Base-by-base conservation (phyloP, 2,113 vertebrate species). In the Bothrops jararaca region DNA sequence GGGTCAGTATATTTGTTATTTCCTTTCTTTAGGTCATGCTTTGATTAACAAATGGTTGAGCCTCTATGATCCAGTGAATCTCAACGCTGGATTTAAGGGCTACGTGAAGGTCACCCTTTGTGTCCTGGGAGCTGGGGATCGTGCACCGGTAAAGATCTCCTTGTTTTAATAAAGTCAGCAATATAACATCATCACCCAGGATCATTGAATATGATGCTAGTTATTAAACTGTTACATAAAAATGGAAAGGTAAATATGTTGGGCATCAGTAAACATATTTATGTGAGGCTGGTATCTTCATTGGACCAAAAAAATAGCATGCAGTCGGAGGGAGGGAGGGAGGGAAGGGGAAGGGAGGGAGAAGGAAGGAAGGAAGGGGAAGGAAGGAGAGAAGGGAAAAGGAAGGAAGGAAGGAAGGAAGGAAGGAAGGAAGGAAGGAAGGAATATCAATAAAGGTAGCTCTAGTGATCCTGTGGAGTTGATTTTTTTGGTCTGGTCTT, bases 41-140 rank as follows among this genome's bases (percentile, higher is more conserved):
- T 90, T 97, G 45, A 54, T 94, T 9, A 93, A 95, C 93, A 96
- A 96, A 89, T 97, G 97, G 97, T 69, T 97, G n/a, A 96, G 96
- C 15, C 96, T 97, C 89, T 97, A 95, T 90, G 95, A 95, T 22
- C 94, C 94, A 2, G 60, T 39, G 8, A 92, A 96, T 0, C 91
- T 92, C 5, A 74, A 1, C 45, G 92, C 80, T 0, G 96, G 97
- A 29, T 22, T 97, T 42, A 96, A 92, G 91, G 97, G 97, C 85
- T 97, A 97, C 58, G 90, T 97, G 94, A 97, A 97, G 89, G 96
- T 97, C 91, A 97, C 95, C 93, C 95, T 97, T n/a, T 96, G 90
- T 85, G 95, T 91, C 34, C 93, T 97, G 0, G 94, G 95, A 24
- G 94, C 93, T 9, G 97, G 97, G 23, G 96, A 97, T 85, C 95